Base-by-base conservation (phyloP, 1,140 invertebrate genomes). In the Drosophila miranda region DNA sequence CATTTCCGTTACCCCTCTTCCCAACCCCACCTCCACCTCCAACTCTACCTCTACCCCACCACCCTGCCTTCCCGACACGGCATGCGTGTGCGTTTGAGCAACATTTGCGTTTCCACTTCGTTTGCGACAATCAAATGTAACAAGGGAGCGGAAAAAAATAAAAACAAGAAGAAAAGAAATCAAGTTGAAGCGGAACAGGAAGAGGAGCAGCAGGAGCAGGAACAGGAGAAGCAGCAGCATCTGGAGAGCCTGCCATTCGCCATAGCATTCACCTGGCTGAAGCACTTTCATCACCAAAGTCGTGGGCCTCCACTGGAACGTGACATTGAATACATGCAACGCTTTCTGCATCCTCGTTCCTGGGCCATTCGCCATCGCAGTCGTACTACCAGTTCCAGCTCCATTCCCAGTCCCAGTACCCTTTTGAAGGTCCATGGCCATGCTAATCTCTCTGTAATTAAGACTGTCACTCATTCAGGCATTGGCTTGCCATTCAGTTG, bases 101-200 rank as follows among this genome's bases (percentile, higher is more conserved):
- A 84, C 81, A 84, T 84, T 84, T 84, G 67, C 80, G 84, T 84
- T 84, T 84, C 80, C 80, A 84, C 80, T 84, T 84, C 80, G 80
- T 84, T 84, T 84, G 81, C 80, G 72, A 84, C 80, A 84, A 83
- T 83, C 75, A 84, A 84, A 84, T 80, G 75, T 80, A 75, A 84
- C 80, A 83, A 83, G 84, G 69, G 73, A 81, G 56, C 42, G 67
- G 54, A 71, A 72, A 16, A 52, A 34, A 19, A 52, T 41, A 19
- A 51, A 75, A 75, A 60, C 38, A 38, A 61, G 58, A 34, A 74
- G 48, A 50, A 38, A 54, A 45, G 28, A 62, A 34, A 30, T 30
- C 19, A 4, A 26, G 42, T 14, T 5, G 19, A 21, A 38, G 34
- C 34, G 13, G 11, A n/a, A 9, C n/a, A 6, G 16, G 6, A 16